phyloP scores from a whole-genome alignment of 2,113 vertebrate species.

The Scophthalmus maximus region DNA sequence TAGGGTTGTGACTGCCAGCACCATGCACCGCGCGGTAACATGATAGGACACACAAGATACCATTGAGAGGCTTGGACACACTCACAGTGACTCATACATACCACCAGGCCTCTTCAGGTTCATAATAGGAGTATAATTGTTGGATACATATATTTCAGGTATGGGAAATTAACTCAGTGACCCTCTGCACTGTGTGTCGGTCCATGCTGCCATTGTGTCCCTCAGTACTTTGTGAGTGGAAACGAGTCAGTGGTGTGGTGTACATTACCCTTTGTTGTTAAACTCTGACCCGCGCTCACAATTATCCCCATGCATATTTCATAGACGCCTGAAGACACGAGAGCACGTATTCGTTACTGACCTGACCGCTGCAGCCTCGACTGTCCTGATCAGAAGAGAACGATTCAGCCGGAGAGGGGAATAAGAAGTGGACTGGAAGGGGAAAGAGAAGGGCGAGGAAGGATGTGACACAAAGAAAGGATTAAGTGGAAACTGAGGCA shows the following conservation, averaged over 20 bases:
- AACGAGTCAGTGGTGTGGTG: constrained; percentile 42
- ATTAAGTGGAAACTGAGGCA: constrained; percentile 36
- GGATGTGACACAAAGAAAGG: constrained; percentile 17
- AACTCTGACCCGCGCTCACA: constrained; percentile 74
- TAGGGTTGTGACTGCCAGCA: constrained; percentile 4
- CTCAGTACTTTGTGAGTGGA: constrained; percentile 28
- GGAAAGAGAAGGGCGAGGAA: constrained; percentile 21
- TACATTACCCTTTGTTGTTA: constrained; percentile 69
- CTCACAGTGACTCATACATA: constrained; percentile 4
- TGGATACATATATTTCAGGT: constrained; percentile 33
- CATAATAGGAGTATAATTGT: constrained; percentile 25
- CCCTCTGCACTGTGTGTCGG: constrained; percentile 13
- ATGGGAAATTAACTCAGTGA: constrained; percentile 36
- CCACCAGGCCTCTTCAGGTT: constrained; percentile 20
- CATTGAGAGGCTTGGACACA: constrained; percentile 17
- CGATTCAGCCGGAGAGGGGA: constrained; percentile 20
- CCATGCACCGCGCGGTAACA: constrained; percentile 39
- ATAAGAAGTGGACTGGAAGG: constrained; percentile 9
- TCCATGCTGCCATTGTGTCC: constrained; percentile 18
- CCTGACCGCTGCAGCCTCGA: constrained; percentile 13
- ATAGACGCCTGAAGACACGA: constrained; percentile 54
- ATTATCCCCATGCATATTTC: constrained; percentile 81
- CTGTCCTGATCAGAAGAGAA: constrained; percentile 24
- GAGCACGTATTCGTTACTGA: constrained; percentile 77
- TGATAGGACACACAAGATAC: constrained; percentile 57